Base-by-base conservation (phyloP, 2,888 invertebrate species). In the Agrilus cyanescens region DNA sequence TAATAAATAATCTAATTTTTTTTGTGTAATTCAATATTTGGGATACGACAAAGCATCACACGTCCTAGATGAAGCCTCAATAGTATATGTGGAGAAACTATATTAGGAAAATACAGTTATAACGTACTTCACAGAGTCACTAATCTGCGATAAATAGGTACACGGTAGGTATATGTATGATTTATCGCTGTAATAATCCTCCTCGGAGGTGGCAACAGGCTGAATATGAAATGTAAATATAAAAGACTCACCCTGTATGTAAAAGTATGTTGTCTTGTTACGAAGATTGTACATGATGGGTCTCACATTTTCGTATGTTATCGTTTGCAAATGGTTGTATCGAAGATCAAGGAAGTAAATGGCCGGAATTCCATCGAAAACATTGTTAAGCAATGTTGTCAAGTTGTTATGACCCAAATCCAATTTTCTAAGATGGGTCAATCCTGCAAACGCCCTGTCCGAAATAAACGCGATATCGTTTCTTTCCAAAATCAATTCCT, bases 281-380 rank as follows among this genome's bases (percentile, higher is more conserved):
- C 80, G 80, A 65, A 88, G 74, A 67, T 84, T 85, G 63, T 79
- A 78, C 65, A 83, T 72, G 66, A 87, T 80, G 46, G 85, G 85
- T 61, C 79, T 76, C 56, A 84, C 74, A 59, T 84, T 84, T 61
- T 82, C 81, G 63, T 76, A 79, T 56, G 82, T 82, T 63, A 89
- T 71, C 41, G 82, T 82, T 63, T 80, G 80, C 57, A 89, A 74
- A 54, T 75, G 72, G 65, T 89, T 89, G 50, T 80, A 77, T 60
- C 84, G 77, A 51, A 89, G 70, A 67, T 88, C 85, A 57, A 89
- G 71, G 53, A 81, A 79, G 56, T 76, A 75, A 16, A 88, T 72
- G 3, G 78, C 78, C 31, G 81, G 74, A 12, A 84, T 80, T n/a
- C 81, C 82, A 48, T 77, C 76, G 49, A 89, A 76, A 47, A 85